Evolutionary conservation across 2,888 invertebrate species (phyloP), one percentile per base, ranked within the genome.

Genomic region (Penaeus monodon): DNA sequence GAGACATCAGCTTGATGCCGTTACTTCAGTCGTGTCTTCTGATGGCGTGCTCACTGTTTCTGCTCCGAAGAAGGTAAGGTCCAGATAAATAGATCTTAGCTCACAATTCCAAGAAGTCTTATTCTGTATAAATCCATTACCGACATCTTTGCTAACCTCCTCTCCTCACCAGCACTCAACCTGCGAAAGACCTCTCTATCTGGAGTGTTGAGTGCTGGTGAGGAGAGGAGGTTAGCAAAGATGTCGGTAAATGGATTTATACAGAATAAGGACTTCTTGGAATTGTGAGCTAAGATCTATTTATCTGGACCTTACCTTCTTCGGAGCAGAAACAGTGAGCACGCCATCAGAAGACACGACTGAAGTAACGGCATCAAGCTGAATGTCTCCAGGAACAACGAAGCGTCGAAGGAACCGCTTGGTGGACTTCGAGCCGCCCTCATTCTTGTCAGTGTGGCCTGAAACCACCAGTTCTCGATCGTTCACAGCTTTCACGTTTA

Each of bases 391-490:
- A 4, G 85, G 85, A 27, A 78, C 64, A 29, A 73, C 64, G 83
- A 88, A 88, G 68, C 64, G 64, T 63, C 79, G 79, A n/a, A 27
- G 66, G 74, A n/a, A 88, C 74, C 80, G 66, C 66, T 84, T 76
- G 22, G n/a, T 78, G 20, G 81, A 77, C 27, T n/a, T 73, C 29
- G 79, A 38, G 8, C 64, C n/a, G 27, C 44, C 80, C 6, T 44
- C 73, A 68, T 68, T 84, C 76, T 84, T 79, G 29, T 88, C 84
- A 20, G 79, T 65, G 33, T n/a, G 65, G 20, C 80, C 88, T 29
- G 78, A 79, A 24, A 88, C 81, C 49, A 84, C 27, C n/a, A 88
- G 57, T n/a, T 84, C 88, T 12, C 33, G 63, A 20, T 88, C 80
- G 27, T 82, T n/a, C 64, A 88, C n/a, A 22, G 79, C 84, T 63